These are phyloP conservation scores for Asobara japonica DNA, from an alignment of 1,140 invertebrate genomes.

Conservation along the genomic window DNA sequence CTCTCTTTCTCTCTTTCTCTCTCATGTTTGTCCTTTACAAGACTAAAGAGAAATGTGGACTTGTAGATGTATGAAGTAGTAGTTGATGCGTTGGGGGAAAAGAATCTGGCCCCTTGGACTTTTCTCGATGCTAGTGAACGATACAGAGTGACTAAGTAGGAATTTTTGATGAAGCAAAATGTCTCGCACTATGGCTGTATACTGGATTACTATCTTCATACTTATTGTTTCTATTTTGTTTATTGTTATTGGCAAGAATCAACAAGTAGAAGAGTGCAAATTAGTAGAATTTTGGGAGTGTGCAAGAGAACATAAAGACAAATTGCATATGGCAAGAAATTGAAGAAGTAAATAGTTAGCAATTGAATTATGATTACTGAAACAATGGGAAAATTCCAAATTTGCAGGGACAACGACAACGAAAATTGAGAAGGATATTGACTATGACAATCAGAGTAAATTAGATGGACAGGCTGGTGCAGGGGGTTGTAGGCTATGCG, in stretches of 20 bases:
- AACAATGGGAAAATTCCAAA: constrained; percentile 51
- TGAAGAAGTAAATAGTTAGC: neutral
- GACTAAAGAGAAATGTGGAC: neutral
- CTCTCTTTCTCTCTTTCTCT: constrained; percentile 23
- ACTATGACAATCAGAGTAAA: constrained; percentile 61
- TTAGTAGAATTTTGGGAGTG: constrained; percentile 24
- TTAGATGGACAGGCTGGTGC: constrained; percentile 56
- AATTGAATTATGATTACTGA: neutral
- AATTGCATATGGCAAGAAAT: constrained; percentile 28
- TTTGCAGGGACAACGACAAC: constrained; percentile 64
- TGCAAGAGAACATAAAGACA: neutral
- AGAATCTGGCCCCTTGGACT: constrained; percentile 6
- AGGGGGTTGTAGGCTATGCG: constrained; percentile 63
- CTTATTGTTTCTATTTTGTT: constrained; percentile 5
- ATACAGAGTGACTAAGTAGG: constrained; percentile 31
- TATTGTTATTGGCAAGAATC: constrained; percentile 2
- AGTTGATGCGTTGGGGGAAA: neutral
- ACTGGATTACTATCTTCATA: constrained; percentile 14
- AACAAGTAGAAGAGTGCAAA: constrained; percentile 14
- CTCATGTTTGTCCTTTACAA: constrained; percentile 30
- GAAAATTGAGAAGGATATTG: constrained; percentile 63
- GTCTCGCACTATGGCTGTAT: constrained; percentile 10
- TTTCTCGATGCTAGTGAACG: constrained; percentile 19
- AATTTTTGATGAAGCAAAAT: neutral
- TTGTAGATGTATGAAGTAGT: constrained; percentile 43